phyloP scores from a whole-genome alignment of 2,113 vertebrate genomes.

The Ptilonorhynchus violaceus region DNA sequence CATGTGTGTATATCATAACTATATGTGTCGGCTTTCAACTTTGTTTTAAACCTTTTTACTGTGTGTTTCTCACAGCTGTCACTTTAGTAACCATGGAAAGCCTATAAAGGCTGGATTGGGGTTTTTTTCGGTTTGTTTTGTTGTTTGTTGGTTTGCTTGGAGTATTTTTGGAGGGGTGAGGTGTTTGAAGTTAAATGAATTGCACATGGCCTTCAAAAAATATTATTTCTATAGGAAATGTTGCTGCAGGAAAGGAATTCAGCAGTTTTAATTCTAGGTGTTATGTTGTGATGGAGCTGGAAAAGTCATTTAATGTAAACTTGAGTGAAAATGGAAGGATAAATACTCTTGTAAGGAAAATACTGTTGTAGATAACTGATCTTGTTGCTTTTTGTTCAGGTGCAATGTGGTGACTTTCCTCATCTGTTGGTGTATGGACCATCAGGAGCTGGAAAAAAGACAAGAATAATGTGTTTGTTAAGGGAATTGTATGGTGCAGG shows the following conservation, averaged over 20 bases:
- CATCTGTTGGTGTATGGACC: constrained; percentile 95
- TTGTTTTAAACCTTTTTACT: not conserved
- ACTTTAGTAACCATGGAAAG: not conserved
- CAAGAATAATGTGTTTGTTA: constrained; percentile 95
- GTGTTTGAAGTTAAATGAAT: not conserved
- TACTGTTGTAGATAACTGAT: not conserved
- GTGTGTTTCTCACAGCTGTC: not conserved
- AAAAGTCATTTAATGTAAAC: not conserved
- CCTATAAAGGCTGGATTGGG: not conserved
- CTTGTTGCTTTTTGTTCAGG: constrained; percentile 67
- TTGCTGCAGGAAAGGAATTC: not conserved
- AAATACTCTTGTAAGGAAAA: not conserved
- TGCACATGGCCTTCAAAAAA: not conserved
- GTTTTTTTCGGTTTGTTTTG: not conserved
- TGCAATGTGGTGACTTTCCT: constrained; percentile 95
- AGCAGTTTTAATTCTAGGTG: not conserved
- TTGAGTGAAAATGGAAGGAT: not conserved
- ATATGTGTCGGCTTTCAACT: not conserved
- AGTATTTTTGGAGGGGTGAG: not conserved
- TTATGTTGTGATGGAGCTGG: not conserved
- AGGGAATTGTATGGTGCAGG: constrained; percentile 92
- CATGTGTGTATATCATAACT: accelerated
- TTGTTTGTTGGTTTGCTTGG: not conserved
- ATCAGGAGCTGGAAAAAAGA: constrained; percentile 96
- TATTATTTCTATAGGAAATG: accelerated